Percentiles rank a stretch among this genome's conserved stretches.
Conservation (phyloP, 2,888 invertebrate species). For the Acanthosepion esculentum region DNA sequence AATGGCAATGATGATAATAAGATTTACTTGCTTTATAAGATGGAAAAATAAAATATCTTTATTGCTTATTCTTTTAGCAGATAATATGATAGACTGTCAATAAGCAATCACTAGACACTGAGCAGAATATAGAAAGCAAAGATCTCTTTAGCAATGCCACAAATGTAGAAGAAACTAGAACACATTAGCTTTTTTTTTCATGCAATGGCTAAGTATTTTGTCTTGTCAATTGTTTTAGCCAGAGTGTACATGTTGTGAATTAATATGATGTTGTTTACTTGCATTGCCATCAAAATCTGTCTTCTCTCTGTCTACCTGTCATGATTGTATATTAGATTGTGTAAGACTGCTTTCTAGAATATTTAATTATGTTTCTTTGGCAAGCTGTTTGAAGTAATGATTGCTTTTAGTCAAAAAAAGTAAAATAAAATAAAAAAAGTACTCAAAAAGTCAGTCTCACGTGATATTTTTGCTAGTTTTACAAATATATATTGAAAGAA, state of each 20-base stretch:
- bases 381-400: slow-evolving; percentile 33
- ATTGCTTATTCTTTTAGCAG: background rate
- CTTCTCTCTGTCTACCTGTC: slow-evolving; percentile 33
- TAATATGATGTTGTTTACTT: slow-evolving; percentile 20
- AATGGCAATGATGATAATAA: background rate
- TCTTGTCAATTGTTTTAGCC: slow-evolving; percentile 33
- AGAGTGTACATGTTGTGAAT: slow-evolving; percentile 33
- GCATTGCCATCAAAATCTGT: background rate
- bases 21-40: background rate
- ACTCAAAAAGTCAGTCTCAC: background rate
- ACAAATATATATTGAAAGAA: background rate
- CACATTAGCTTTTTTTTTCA: background rate
- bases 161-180: background rate
- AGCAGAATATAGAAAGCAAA: background rate
- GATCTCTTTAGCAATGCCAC: background rate
- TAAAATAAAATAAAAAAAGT: background rate
- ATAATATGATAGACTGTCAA: slow-evolving; percentile 3
- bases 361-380: slow-evolving; percentile 12
- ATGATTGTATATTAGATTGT: slow-evolving; percentile 33
- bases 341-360: slow-evolving; percentile 17
- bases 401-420: background rate
- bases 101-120: background rate
- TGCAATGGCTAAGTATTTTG: background rate
- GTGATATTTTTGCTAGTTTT: slow-evolving; percentile 33
- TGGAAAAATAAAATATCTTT: no score